phyloP scores from a whole-genome alignment of 2,888 invertebrate species.

The Brachypalpus laphriformis region DNA sequence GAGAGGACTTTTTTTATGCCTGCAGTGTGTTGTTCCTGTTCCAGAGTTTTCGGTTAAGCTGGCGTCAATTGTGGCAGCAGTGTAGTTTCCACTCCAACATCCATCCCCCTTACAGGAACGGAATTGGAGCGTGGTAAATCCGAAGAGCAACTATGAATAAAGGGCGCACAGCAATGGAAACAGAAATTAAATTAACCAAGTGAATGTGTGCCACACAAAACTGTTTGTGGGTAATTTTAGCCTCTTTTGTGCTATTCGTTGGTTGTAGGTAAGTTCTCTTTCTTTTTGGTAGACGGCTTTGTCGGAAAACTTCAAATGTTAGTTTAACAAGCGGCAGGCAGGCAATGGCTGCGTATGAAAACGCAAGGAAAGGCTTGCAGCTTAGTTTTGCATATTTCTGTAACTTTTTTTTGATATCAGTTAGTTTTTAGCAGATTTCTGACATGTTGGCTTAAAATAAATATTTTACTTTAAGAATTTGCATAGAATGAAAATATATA shows the following conservation, averaged over 20 bases:
- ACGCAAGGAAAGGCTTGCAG: background rate
- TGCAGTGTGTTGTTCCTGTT: background rate
- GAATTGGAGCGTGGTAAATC: slow-evolving; percentile 35
- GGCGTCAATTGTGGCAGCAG: background rate
- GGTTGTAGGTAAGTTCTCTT: background rate
- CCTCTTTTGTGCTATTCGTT: slow-evolving; percentile 7
- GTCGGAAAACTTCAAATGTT: slow-evolving; percentile 30
- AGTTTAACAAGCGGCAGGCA: slow-evolving; percentile 2
- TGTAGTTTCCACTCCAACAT: background rate
- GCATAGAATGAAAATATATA: no score
- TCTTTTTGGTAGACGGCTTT: slow-evolving; percentile 6
- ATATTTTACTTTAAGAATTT: background rate
- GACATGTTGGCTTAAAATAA: background rate
- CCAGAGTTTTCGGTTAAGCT: slow-evolving; percentile 12
- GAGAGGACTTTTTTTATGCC: background rate
- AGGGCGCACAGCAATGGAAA: slow-evolving; percentile 13
- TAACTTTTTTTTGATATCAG: background rate
- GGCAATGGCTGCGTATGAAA: background rate
- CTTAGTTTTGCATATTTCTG: background rate
- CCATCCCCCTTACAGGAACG: background rate
- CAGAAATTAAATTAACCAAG: slow-evolving; percentile 29
- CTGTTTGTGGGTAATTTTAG: slow-evolving; percentile 26
- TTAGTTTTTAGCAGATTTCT: background rate
- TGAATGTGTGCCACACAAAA: slow-evolving; percentile 33
- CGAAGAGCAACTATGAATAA: background rate